Conservation (phyloP, 2,888 invertebrate species). For the Ariolimax columbianus region DNA sequence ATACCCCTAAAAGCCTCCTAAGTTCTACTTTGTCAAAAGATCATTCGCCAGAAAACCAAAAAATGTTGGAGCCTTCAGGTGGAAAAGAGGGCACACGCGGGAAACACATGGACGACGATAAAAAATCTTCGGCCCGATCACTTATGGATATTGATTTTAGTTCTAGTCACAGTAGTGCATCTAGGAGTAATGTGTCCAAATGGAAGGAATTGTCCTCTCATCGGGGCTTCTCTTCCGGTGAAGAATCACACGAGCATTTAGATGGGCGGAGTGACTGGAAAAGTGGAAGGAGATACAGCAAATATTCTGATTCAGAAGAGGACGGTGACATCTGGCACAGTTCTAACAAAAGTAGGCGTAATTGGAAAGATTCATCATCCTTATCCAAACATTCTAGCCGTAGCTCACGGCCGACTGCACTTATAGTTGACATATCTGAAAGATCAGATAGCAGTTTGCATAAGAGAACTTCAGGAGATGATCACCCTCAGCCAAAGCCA, state of each 20-base stretch:
- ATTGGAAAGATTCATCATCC: slow-evolving; percentile 36
- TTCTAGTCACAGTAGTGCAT: not conserved
- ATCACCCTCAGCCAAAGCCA: slow-evolving; percentile 24
- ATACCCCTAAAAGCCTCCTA: slow-evolving; percentile 12
- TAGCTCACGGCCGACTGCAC: slow-evolving; percentile 17
- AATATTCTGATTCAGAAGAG: slow-evolving; percentile 47
- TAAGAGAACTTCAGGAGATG: slow-evolving; percentile 17
- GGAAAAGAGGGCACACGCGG: not conserved
- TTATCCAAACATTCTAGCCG: not conserved
- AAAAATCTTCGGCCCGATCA: slow-evolving; percentile 29
- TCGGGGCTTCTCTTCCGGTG: slow-evolving; percentile 11
- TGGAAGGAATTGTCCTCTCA: slow-evolving; percentile 38
- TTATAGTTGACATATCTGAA: slow-evolving; percentile 37
- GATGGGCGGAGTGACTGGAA: slow-evolving; percentile 37
- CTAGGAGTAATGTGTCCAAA: slow-evolving; percentile 2
- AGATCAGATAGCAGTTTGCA: not conserved
- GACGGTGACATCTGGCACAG: slow-evolving; percentile 33
- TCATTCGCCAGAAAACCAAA: slow-evolving; percentile 22
- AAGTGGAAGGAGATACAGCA: slow-evolving; percentile 27
- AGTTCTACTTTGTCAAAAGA: not conserved
- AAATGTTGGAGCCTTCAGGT: not conserved
- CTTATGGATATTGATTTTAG: slow-evolving; percentile 47
- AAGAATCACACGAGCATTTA: slow-evolving; percentile 12
- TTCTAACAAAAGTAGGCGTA: slow-evolving; percentile 11
- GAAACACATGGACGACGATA: not conserved